phyloP scores from a whole-genome alignment of 2,113 vertebrate species.

The Seriola dumerili region DNA sequence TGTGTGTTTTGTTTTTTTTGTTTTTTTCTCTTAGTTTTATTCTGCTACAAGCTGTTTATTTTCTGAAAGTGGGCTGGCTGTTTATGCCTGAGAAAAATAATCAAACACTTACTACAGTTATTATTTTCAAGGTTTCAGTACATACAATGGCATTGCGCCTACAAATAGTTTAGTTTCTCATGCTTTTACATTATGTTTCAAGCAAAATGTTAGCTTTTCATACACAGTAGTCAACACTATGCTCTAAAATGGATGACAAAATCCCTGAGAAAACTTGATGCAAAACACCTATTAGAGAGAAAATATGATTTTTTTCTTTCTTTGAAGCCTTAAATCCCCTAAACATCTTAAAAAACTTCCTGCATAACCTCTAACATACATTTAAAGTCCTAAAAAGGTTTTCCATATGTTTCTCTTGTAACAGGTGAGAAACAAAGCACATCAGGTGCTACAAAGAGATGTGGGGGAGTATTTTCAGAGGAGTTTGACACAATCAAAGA shows the following conservation, averaged over 20 bases:
- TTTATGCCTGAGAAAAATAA: conserved; percentile 42
- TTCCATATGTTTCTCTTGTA: conserved; percentile 1
- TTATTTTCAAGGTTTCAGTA: conserved; percentile 36
- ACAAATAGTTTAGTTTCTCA: conserved; percentile 32
- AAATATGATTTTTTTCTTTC: background rate
- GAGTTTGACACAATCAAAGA: conserved; percentile 33
- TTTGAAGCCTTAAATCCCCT: conserved; percentile 15
- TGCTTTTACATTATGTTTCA: conserved; percentile 42
- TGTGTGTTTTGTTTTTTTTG: too few species aligned
- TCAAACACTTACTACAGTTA: conserved; percentile 22
- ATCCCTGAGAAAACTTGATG: background rate
- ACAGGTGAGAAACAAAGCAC: conserved; percentile 17
- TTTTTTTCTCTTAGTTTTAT: conserved; percentile 13
- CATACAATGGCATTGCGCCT: conserved; percentile 15
- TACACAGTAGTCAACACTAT: background rate
- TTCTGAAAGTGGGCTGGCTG: background rate
- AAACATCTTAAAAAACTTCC: background rate
- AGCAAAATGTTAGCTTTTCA: conserved; percentile 14
- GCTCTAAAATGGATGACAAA: conserved; percentile 6
- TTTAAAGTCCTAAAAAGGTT: background rate
- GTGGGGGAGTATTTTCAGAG: conserved; percentile 45
- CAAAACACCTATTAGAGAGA: background rate
- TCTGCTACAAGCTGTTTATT: conserved; percentile 25
- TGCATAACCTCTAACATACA: background rate
- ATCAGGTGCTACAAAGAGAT: conserved; percentile 11